Percentiles rank a stretch among this genome's conserved stretches.
These are phyloP conservation scores for Rhineura floridana DNA, from an alignment of 2,113 vertebrate species.

Conservation along the genomic window DNA sequence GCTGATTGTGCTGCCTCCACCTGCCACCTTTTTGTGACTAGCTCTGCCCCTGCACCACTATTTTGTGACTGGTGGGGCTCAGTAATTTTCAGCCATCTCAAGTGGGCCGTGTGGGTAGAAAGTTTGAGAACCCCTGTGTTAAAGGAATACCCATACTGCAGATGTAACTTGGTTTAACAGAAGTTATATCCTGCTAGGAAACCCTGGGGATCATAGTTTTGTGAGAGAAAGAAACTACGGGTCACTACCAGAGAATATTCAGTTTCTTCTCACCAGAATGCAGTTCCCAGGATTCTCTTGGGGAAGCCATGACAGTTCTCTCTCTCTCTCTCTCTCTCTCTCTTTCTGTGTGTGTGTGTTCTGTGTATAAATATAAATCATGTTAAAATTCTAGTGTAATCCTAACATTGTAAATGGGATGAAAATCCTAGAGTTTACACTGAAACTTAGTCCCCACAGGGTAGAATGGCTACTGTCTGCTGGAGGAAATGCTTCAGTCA, in stretches of 20 bases:
- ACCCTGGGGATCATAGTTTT: background rate
- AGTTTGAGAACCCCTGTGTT: background rate
- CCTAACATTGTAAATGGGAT: background rate
- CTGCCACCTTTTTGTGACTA: too few species aligned
- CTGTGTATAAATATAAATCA: too few species aligned
- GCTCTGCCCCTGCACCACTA: too few species aligned
- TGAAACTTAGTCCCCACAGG: background rate
- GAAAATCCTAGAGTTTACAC: background rate
- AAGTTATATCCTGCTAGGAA: background rate
- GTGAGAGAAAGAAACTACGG: background rate
- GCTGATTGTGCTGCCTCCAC: too few species aligned
- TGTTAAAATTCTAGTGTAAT: too few species aligned
- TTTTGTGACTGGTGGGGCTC: too few species aligned
- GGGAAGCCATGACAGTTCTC: too few species aligned
- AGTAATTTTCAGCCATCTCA: too few species aligned
- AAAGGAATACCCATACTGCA: background rate
- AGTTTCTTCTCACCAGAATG: background rate
- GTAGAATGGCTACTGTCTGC: background rate
- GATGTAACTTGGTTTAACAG: background rate
- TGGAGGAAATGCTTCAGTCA: background rate
- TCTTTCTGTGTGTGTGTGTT: too few species aligned
- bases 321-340: too few species aligned
- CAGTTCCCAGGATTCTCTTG: too few species aligned
- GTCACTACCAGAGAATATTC: background rate
- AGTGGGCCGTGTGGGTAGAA: too few species aligned